Evolutionary conservation across 2,888 invertebrate genomes (phyloP).

Genomic region (Myathropa florea): DNA sequence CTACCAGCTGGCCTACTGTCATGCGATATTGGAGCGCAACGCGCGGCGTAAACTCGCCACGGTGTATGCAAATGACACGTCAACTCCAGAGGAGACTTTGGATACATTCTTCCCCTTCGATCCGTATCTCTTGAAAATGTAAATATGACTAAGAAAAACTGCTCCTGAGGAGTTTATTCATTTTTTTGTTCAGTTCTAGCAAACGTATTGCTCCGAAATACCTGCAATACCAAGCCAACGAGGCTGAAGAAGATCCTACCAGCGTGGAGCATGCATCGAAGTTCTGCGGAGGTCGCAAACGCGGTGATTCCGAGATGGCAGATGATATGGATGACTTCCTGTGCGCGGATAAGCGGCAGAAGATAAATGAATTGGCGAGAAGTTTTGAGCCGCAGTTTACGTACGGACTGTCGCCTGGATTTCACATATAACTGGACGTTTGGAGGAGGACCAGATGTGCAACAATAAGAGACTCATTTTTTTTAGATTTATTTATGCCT

Average conservation of each 20-base stretch:
- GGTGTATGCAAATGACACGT: slow-evolving; percentile 82
- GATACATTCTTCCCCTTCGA: slow-evolving; percentile 94
- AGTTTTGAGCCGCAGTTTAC: slow-evolving; percentile 77
- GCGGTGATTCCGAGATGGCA: slow-evolving; percentile 78
- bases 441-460: slow-evolving; percentile 1
- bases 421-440: slow-evolving; percentile 72
- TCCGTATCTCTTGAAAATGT: slow-evolving; percentile 87
- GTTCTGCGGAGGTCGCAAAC: slow-evolving; percentile 73
- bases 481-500: slow-evolving; percentile 7
- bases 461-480: slow-evolving; percentile 47
- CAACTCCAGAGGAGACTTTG: slow-evolving; percentile 81
- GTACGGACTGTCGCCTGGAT: slow-evolving; percentile 78
- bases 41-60: slow-evolving; percentile 84
- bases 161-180: neutral
- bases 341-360: slow-evolving; percentile 77
- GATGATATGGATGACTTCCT: slow-evolving; percentile 79
- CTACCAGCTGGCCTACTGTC: slow-evolving; percentile 95
- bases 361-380: slow-evolving; percentile 73
- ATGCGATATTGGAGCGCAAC: slow-evolving; percentile 93
- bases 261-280: neutral
- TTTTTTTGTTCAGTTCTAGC: slow-evolving; percentile 77
- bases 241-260: slow-evolving; percentile 74
- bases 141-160: slow-evolving; percentile 71
- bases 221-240: slow-evolving; percentile 81
- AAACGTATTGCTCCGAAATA: slow-evolving; percentile 81